Percentiles rank a stretch among this genome's conserved stretches.
Conservation (phyloP, 2,113 vertebrate species). For the Dolichotis patagonum region DNA sequence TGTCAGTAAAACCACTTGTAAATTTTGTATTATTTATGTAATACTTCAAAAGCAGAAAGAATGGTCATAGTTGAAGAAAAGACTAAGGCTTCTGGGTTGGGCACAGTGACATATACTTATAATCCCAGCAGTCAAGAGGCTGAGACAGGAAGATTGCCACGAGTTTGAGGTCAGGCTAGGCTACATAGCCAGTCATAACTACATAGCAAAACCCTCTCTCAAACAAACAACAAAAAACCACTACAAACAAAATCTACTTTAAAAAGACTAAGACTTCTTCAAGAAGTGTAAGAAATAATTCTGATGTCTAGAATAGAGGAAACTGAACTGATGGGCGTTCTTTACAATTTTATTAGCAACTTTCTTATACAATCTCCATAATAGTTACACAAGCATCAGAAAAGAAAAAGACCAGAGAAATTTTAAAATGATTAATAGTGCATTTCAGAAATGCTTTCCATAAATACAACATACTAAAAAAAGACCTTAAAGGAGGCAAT, state of each 20-base stretch:
- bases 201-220: neutral
- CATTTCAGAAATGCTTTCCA: conserved; percentile 66
- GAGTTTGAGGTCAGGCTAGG: neutral
- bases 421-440: conserved; percentile 52
- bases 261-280: neutral
- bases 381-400: neutral
- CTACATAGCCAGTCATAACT: neutral
- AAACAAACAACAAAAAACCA: neutral
- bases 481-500: conserved; percentile 54
- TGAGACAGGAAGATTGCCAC: neutral
- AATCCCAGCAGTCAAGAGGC: neutral
- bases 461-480: conserved; percentile 56
- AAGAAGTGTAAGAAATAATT: conserved; percentile 17
- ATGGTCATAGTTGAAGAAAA: neutral
- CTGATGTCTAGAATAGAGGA: neutral
- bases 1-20: neutral
- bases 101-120: neutral
- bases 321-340: neutral
- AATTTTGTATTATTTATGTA: neutral
- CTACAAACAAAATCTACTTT: neutral
- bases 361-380: conserved; percentile 3
- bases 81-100: neutral
- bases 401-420: conserved; percentile 54
- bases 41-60: neutral
- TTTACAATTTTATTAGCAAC: conserved; percentile 13